phyloP scores from a whole-genome alignment of 2,113 vertebrate genomes.

The Narcine bancroftii region DNA sequence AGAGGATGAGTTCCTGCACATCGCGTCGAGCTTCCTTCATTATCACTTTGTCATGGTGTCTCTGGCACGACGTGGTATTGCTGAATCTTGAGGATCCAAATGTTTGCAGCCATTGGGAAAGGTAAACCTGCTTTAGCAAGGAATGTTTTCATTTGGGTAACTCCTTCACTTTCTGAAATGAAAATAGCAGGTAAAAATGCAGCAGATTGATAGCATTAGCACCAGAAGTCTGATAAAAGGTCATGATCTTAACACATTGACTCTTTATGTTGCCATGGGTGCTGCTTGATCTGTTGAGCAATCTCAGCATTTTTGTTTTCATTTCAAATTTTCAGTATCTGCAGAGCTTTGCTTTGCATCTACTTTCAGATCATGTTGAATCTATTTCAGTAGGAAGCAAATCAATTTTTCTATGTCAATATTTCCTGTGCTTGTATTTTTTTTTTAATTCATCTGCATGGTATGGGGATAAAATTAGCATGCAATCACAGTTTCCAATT shows the following conservation, averaged over 20 bases:
- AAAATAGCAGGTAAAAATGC: no score
- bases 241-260: no score
- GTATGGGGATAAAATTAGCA: background rate
- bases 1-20: slow-evolving; percentile 62
- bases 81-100: slow-evolving; percentile 93
- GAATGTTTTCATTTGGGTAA: background rate
- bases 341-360: no score
- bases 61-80: slow-evolving; percentile 56
- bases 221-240: no score
- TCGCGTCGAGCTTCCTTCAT: slow-evolving; percentile 48
- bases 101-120: slow-evolving; percentile 99
- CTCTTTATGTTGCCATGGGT: no score
- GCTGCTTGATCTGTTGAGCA: no score
- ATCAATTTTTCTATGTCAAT: background rate
- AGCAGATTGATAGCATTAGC: no score
- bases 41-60: slow-evolving; percentile 57
- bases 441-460: background rate
- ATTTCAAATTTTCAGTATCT: no score
- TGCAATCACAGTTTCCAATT: background rate
- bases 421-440: background rate
- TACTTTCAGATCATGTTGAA: background rate
- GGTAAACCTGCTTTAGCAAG: slow-evolving; percentile 55
- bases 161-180: background rate
- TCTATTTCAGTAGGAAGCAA: background rate
- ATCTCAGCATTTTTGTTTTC: no score